Conservation (phyloP, 2,113 vertebrate species). For the Rhynchomys soricoides region DNA sequence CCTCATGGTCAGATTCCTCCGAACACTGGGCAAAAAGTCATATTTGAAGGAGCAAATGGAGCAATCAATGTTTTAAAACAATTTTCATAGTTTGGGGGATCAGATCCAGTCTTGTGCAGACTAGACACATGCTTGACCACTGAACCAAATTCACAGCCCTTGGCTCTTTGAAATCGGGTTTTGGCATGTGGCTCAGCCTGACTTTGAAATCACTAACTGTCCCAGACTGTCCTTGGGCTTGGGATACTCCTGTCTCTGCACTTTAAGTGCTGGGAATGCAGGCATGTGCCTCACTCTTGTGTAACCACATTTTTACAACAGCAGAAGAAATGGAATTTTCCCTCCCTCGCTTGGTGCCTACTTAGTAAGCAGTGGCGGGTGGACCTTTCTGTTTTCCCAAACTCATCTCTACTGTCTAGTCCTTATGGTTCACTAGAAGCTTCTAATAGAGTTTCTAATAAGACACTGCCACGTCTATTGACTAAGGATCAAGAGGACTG, state of each 20-base stretch:
- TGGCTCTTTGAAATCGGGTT: neutral
- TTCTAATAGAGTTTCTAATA: neutral
- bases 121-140: neutral
- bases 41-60: neutral
- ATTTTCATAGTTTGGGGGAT: neutral
- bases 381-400: conserved; percentile 28
- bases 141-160: neutral
- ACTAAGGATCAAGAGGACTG: neutral
- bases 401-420: neutral
- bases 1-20: neutral
- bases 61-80: neutral
- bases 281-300: neutral
- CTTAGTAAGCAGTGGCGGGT: conserved; percentile 11
- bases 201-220: neutral
- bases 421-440: neutral
- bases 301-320: neutral
- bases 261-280: neutral
- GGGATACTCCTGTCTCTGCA: neutral
- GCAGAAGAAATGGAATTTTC: neutral
- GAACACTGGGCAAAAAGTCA: neutral
- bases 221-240: neutral
- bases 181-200: neutral
- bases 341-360: neutral
- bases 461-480: neutral
- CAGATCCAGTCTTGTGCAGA: neutral